Base-by-base conservation (phyloP, 2,888 invertebrate genomes). In the Drosophila borborema region DNA sequence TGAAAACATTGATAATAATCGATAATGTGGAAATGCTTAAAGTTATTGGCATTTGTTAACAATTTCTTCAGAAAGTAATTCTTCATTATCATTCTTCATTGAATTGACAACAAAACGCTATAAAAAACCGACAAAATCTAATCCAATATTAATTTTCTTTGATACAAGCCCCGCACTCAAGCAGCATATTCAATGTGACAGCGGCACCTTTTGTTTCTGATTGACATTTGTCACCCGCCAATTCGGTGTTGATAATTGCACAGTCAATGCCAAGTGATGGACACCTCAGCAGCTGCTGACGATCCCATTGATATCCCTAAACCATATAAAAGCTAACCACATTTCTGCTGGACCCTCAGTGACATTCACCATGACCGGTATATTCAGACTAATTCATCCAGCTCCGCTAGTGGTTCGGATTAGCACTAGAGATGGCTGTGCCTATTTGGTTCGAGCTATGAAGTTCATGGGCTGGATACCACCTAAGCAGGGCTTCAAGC, bases 361-460 rank as follows among this genome's bases (percentile, higher is more conserved):
- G 38, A 8, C 46, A 23, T 2, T 31, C 14, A 23, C 34, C 58
- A 58, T 67, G 56, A 14, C 20, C 38, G 9, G 6, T 16, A 48
- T 78, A 61, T 83, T 82, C 20, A 7, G 51, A 59, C 59, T 62
- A 9, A 80, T 69, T 14, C 28, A 71, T 16, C 59, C 78, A 18
- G 80, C 80, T 3, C 70, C 86, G 12, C 41, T 85, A 9, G 38
- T 45, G 3, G 55, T 67, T 16, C 62, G 51, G 0, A 67, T 86
- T 34, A 56, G 58, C 18, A 86, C 83, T 14, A 49, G 81, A 5
- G 63, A 84, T 18, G 49, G 46, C 9, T 73, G 56, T 12, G 61
- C 54, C 9, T 83, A 84, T 48, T 43, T 86, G 20, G 62, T 67
- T 7, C 51, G 72, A 3, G 31, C n/a, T 10, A 69, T 86, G 72